phyloP scores from a whole-genome alignment of 2,888 invertebrate species.

The Flexamia atlantica region DNA sequence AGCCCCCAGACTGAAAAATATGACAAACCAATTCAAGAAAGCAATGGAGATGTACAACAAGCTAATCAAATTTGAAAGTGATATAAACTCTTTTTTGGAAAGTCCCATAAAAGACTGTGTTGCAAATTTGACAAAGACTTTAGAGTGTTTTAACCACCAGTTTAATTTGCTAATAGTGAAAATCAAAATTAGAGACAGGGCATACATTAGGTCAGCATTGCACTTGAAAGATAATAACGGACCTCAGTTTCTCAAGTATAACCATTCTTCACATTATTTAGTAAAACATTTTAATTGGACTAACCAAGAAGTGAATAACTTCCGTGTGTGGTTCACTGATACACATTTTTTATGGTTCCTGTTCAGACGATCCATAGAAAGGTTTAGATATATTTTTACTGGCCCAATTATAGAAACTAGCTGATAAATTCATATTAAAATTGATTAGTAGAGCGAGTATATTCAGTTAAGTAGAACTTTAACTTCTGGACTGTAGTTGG shows the following conservation, averaged over 20 bases:
- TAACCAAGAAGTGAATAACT: conserved; percentile 25
- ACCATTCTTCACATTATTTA: background rate
- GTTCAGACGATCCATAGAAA: conserved; percentile 4
- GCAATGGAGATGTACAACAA: conserved; percentile 6
- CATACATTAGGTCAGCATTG: conserved; percentile 38
- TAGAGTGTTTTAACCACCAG: conserved; percentile 32
- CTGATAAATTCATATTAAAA: too few species aligned
- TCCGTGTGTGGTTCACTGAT: conserved; percentile 35
- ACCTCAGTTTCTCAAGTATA: conserved; percentile 7
- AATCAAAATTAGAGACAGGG: conserved; percentile 39
- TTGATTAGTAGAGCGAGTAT: too few species aligned
- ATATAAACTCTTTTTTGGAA: conserved; percentile 7
- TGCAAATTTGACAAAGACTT: background rate
- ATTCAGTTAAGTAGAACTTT: too few species aligned
- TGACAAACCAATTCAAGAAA: conserved; percentile 6
- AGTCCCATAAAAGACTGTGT: background rate
- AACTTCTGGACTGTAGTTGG: too few species aligned
- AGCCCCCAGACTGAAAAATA: background rate
- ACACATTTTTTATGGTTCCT: conserved; percentile 40
- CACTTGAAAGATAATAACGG: conserved; percentile 19
- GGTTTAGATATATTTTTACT: conserved; percentile 16
- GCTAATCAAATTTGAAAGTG: background rate
- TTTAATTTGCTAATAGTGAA: conserved; percentile 35
- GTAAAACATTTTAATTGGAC: conserved; percentile 1
- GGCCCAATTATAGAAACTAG: too few species aligned